Conservation (phyloP, 2,888 invertebrate genomes). For the Athalia rosae region DNA sequence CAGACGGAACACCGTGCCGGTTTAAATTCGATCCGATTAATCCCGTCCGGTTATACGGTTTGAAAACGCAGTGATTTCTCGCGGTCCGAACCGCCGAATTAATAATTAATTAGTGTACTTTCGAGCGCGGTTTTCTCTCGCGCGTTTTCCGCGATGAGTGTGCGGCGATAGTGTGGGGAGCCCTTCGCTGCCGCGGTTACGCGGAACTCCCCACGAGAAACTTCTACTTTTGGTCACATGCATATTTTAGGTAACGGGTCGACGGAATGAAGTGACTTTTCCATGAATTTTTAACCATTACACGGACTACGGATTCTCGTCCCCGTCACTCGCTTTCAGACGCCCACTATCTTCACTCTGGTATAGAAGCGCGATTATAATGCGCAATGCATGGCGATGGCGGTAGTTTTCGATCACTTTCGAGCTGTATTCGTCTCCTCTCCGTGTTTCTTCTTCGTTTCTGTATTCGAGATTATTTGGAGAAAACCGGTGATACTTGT, state of each 20-base stretch:
- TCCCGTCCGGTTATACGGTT: background rate
- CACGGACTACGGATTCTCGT: conserved; percentile 43
- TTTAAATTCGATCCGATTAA: conserved; percentile 17
- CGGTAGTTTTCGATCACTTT: conserved; percentile 21
- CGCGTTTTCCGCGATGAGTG: conserved; percentile 1
- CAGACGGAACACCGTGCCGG: background rate
- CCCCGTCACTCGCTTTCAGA: background rate
- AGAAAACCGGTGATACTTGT: too few species aligned
- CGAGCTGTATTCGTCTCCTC: too few species aligned
- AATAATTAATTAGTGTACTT: conserved; percentile 26
- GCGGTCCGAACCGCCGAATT: background rate
- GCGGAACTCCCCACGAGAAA: background rate
- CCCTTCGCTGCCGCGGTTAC: too few species aligned
- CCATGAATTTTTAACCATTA: conserved; percentile 62
- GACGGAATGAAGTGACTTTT: conserved; percentile 58
- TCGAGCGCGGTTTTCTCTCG: conserved; percentile 23
- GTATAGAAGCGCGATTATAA: conserved; percentile 14
- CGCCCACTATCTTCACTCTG: background rate
- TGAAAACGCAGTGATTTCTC: background rate
- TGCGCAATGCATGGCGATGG: conserved; percentile 10
- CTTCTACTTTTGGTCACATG: conserved; percentile 50
- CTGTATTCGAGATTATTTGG: too few species aligned
- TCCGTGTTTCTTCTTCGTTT: too few species aligned
- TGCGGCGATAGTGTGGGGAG: background rate
- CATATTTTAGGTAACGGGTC: conserved; percentile 61